These are phyloP conservation scores for Porites australiensis DNA, from an alignment of 64 coral and sea anemone species.

Conservation along the genomic window DNA sequence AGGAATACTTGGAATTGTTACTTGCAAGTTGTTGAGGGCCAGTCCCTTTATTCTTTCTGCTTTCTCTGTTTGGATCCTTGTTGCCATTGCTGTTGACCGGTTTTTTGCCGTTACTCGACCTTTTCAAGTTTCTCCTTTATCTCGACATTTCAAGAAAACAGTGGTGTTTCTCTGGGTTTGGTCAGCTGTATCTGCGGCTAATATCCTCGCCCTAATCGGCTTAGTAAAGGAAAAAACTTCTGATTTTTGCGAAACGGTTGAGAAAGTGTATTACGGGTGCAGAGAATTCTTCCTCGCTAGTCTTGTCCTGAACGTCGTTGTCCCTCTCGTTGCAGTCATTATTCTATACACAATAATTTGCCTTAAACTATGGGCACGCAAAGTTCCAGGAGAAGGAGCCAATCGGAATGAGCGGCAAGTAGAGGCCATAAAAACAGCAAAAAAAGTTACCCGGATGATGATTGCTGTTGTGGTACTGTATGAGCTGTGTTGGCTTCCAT, in stretches of 20 bases:
- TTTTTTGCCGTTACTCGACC: not conserved
- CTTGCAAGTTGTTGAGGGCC: too few species aligned
- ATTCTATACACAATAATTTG: not conserved
- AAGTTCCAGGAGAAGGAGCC: slow-evolving; percentile 23
- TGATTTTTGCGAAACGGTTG: not conserved
- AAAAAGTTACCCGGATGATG: slow-evolving; percentile 36
- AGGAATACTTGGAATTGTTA: too few species aligned
- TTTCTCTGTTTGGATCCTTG: not conserved
- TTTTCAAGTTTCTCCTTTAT: not conserved
- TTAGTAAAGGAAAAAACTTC: not conserved
- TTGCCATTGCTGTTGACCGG: not conserved
- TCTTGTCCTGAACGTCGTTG: not conserved
- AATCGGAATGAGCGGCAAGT: not conserved
- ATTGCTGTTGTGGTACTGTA: not conserved
- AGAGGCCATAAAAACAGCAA: not conserved
- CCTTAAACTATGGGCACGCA: not conserved
- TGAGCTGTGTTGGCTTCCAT: not conserved
- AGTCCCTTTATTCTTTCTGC: too few species aligned
- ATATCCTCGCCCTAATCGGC: not conserved
- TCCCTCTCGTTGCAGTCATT: not conserved
- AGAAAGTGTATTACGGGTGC: not conserved
- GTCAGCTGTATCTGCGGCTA: not conserved
- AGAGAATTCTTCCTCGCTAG: too few species aligned
- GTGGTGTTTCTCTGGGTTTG: not conserved
- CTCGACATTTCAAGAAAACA: not conserved